Conservation (phyloP, 1,140 invertebrate species). For the Akabosia matsudoensis region DNA sequence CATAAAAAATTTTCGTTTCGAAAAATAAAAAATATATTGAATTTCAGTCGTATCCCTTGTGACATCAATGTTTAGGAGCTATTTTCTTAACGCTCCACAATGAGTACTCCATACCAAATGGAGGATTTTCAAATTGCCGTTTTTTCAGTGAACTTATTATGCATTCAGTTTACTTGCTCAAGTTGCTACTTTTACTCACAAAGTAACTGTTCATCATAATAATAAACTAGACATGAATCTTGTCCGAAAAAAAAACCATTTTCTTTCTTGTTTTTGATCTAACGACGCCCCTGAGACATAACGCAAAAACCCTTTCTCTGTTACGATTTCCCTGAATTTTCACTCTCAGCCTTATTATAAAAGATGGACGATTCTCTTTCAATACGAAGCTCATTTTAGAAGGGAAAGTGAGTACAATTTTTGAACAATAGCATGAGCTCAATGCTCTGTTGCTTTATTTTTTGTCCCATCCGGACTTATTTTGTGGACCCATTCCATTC, state of each 20-base stretch:
- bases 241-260: neutral
- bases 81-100: neutral
- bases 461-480: neutral
- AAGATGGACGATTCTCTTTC: conserved; percentile 11
- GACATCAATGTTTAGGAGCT: neutral
- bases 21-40: neutral
- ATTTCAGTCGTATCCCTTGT: neutral
- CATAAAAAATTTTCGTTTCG: neutral
- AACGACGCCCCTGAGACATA: conserved; percentile 14
- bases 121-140: neutral
- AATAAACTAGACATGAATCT: conserved; percentile 8
- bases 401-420: neutral
- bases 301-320: conserved; percentile 19
- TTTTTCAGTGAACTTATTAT: too few relatives aligned
- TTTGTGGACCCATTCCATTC: neutral
- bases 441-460: neutral
- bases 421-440: neutral
- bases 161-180: neutral
- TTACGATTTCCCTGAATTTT: neutral
- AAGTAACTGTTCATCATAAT: neutral
- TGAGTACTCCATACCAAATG: too few relatives aligned
- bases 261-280: neutral
- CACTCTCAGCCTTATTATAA: neutral
- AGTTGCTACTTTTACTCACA: neutral
- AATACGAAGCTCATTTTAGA: neutral